These are phyloP conservation scores for Coilia nasus DNA, from an alignment of 2,797 vertebrate genomes.

Conservation along the genomic window DNA sequence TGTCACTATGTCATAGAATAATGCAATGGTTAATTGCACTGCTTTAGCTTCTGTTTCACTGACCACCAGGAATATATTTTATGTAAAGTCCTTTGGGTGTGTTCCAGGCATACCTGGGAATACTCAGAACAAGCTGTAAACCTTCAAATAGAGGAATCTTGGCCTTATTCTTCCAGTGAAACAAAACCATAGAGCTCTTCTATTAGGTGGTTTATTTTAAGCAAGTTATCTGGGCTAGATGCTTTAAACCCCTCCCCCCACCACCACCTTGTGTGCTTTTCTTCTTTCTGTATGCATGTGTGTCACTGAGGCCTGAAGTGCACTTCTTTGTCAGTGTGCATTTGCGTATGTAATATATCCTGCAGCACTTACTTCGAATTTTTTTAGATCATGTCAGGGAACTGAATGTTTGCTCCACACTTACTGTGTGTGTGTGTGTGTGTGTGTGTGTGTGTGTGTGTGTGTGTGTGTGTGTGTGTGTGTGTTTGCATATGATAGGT, in stretches of 20 bases:
- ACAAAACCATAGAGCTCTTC: too few species aligned
- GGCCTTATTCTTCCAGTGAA: too few species aligned
- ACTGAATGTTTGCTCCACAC: not conserved
- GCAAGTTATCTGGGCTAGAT: too few species aligned
- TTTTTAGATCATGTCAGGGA: not conserved
- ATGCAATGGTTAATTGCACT: not conserved
- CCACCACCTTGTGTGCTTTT: not conserved
- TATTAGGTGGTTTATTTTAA: too few species aligned
- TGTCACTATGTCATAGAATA: not conserved
- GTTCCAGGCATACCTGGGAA: too few species aligned
- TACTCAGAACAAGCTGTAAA: too few species aligned
- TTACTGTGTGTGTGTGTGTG: not conserved
- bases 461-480: not conserved
- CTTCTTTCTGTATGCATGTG: conserved; percentile 24
- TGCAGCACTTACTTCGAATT: not conserved
- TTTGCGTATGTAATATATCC: not conserved
- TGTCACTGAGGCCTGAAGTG: conserved; percentile 4
- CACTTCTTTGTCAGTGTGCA: not conserved
- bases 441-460: not conserved
- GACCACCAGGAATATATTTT: not conserved
- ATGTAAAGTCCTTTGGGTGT: too few species aligned
- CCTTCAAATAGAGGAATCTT: too few species aligned
- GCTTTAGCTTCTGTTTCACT: not conserved
- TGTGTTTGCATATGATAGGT: conserved; percentile 59
- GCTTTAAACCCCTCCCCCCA: too few species aligned